Evolutionary conservation across 2,113 vertebrate species (phyloP).

Genomic region (Tetrax tetrax): DNA sequence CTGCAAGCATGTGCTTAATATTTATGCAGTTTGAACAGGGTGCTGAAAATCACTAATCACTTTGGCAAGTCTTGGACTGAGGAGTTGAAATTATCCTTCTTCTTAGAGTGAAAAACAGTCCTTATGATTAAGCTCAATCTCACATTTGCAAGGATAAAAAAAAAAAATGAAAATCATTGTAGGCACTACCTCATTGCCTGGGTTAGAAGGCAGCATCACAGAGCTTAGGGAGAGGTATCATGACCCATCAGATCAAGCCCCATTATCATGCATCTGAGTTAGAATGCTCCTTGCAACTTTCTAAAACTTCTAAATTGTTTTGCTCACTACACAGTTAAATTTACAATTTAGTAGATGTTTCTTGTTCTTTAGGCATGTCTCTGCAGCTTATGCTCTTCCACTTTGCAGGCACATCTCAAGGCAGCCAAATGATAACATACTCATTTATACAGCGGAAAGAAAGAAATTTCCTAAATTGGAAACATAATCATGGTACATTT

Average conservation of each 20-base stretch:
- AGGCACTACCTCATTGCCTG: background rate
- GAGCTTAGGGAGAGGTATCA: background rate
- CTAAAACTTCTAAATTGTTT: background rate
- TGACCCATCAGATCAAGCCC: background rate
- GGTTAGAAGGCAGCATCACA: background rate
- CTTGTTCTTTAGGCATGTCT: background rate
- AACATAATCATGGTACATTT: background rate
- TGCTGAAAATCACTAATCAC: background rate
- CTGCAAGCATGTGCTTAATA: background rate
- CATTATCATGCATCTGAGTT: fast-evolving
- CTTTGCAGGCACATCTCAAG: background rate
- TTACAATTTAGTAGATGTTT: background rate
- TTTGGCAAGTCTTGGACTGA: background rate
- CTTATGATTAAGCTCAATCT: background rate
- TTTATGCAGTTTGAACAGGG: background rate
- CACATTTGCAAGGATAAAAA: background rate
- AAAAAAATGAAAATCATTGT: background rate
- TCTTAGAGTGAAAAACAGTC: background rate
- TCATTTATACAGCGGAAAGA: background rate
- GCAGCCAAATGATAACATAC: background rate
- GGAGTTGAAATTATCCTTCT: background rate
- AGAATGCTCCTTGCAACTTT: background rate
- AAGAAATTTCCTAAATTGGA: background rate
- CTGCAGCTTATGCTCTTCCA: background rate
- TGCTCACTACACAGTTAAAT: background rate